Percentiles rank a stretch among this genome's conserved stretches.
Evolutionary conservation across 2,888 invertebrate species (phyloP).

Genomic region (Leptothorax acervorum): DNA sequence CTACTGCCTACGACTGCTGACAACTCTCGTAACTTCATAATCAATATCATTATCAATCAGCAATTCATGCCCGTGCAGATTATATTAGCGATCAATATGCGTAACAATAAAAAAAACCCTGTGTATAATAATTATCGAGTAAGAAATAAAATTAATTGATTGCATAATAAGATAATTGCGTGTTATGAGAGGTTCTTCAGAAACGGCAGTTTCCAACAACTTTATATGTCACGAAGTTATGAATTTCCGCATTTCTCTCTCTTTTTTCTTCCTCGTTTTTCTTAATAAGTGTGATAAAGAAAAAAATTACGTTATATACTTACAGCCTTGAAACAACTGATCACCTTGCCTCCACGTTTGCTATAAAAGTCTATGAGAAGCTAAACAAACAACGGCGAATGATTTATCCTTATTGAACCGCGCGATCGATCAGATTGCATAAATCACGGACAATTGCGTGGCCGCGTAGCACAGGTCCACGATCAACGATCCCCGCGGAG

Average conservation of each 20-base stretch:
- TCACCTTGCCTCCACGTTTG: neutral
- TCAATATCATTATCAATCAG: neutral
- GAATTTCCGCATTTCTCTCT: neutral
- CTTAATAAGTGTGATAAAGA: neutral
- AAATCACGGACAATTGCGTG: neutral
- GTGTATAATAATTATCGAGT: neutral
- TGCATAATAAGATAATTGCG: neutral
- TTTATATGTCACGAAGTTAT: neutral
- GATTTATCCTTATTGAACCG: neutral
- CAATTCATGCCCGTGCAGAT: neutral
- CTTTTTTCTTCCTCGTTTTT: neutral
- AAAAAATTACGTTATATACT: conserved; percentile 12
- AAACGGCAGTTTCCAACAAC: too few relatives aligned
- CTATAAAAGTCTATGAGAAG: neutral
- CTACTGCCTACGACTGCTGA: too few relatives aligned
- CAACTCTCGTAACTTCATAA: neutral
- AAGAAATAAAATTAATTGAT: neutral
- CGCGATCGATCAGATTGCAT: neutral
- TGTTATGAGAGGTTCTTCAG: neutral
- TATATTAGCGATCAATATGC: neutral
- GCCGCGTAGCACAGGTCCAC: neutral
- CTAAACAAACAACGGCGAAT: neutral
- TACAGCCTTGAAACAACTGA: neutral
- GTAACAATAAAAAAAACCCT: neutral
- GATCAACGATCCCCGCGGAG: conserved; percentile 1